Evolutionary conservation across 37 sponge, comb jelly and placozoan species (phyloP).

Genomic region (Beroe ovata): DNA sequence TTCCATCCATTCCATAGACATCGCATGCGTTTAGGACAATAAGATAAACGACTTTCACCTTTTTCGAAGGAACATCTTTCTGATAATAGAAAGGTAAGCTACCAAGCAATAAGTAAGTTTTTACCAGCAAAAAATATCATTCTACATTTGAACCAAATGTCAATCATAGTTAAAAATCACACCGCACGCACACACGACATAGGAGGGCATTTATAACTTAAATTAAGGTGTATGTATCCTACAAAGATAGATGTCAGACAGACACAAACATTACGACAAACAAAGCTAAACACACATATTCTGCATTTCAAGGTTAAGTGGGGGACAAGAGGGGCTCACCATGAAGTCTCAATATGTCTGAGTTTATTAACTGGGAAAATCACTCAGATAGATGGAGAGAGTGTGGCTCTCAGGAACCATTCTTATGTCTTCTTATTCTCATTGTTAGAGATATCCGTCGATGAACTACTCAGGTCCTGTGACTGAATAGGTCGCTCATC

Average conservation of each 20-base stretch:
- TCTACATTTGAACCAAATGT: constrained; percentile 62
- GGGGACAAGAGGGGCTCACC: neutral
- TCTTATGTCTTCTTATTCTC: constrained; percentile 12
- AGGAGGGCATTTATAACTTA: too few species aligned
- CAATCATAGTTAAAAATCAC: constrained; percentile 52
- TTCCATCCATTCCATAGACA: neutral
- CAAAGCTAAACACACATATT: neutral
- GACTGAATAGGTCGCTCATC: constrained; percentile 65
- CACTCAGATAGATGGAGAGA: too few species aligned
- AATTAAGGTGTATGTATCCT: too few species aligned
- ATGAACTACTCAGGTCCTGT: constrained; percentile 60
- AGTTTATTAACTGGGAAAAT: neutral
- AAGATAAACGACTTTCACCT: neutral
- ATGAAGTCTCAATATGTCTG: too few species aligned
- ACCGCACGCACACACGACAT: constrained; percentile 7
- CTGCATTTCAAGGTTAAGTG: constrained; percentile 57
- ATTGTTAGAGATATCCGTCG: constrained; percentile 46
- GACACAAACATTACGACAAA: neutral
- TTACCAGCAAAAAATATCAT: neutral
- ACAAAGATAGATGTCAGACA: neutral
- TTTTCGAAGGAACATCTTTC: neutral
- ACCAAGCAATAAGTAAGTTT: neutral
- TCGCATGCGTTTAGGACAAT: neutral
- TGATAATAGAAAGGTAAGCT: neutral
- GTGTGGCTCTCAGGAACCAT: neutral